A percentile compares a stretch with the other conserved stretches of the same genome.
Conservation (phyloP, 2,888 invertebrate genomes). For the Andrena haemorrhoa region DNA sequence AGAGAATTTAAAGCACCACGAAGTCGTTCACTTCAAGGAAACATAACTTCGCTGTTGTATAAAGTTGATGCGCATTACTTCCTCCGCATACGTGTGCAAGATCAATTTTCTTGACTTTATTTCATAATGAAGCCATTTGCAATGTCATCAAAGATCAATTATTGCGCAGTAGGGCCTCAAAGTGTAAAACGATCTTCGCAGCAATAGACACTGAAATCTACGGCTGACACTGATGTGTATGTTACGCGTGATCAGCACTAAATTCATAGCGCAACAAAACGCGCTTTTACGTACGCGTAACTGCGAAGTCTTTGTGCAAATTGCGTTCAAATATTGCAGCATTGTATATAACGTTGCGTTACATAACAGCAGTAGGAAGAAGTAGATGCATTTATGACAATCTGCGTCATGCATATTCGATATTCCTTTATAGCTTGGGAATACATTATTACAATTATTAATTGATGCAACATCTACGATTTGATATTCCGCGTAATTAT, state of each 20-base stretch:
- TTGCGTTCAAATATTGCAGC: neutral
- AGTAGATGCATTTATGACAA: neutral
- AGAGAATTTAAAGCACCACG: neutral
- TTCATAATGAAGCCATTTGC: neutral
- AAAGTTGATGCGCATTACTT: neutral
- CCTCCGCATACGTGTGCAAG: neutral
- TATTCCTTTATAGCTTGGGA: no score
- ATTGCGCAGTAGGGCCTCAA: neutral
- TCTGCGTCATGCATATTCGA: neutral
- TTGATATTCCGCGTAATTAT: no score
- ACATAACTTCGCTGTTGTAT: neutral
- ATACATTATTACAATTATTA: no score
- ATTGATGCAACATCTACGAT: no score
- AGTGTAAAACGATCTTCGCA: neutral
- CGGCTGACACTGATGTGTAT: neutral
- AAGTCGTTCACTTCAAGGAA: no score
- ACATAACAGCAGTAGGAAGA: neutral
- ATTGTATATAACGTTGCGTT: neutral
- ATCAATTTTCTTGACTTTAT: neutral
- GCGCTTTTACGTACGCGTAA: neutral
- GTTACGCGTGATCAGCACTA: slow-evolving; percentile 25
- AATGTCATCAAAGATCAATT: neutral
- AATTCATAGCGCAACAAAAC: slow-evolving; percentile 5
- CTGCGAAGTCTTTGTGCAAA: neutral
- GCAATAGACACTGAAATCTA: neutral